phyloP scores from a whole-genome alignment of 2,113 vertebrate genomes.

The Syngnathus floridae region DNA sequence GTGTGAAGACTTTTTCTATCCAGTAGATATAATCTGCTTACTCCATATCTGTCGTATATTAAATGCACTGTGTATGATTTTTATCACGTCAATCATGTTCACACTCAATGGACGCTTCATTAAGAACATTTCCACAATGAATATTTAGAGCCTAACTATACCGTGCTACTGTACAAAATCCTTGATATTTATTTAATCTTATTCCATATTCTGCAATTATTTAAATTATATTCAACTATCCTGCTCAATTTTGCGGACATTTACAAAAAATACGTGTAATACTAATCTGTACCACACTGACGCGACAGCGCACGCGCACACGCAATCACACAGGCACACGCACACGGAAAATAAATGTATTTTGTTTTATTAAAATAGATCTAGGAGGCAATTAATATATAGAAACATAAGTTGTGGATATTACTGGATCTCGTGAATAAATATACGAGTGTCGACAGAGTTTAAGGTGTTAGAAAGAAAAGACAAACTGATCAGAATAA shows the following conservation, averaged over 20 bases:
- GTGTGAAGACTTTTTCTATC: not conserved
- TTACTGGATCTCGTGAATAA: not conserved
- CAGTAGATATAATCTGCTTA: too few species aligned
- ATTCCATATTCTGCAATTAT: not conserved
- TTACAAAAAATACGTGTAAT: not conserved
- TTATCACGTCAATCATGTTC: not conserved
- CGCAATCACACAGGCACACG: not conserved
- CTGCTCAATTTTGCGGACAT: not conserved
- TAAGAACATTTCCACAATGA: not conserved
- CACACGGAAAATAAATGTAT: not conserved
- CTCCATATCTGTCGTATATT: not conserved
- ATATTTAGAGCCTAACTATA: too few species aligned
- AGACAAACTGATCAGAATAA: constrained; percentile 18
- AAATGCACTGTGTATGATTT: not conserved
- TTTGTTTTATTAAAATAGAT: not conserved
- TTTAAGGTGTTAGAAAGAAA: constrained; percentile 12
- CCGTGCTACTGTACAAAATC: not conserved
- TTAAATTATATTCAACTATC: not conserved
- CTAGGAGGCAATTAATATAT: not conserved
- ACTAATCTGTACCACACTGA: not conserved
- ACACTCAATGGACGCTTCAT: not conserved
- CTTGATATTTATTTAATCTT: not conserved
- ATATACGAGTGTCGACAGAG: not conserved
- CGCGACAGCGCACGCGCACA: not conserved
- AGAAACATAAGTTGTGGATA: not conserved